Evolutionary conservation across 2,888 invertebrate species (phyloP).

Genomic region (Habroteleia sp.): DNA sequence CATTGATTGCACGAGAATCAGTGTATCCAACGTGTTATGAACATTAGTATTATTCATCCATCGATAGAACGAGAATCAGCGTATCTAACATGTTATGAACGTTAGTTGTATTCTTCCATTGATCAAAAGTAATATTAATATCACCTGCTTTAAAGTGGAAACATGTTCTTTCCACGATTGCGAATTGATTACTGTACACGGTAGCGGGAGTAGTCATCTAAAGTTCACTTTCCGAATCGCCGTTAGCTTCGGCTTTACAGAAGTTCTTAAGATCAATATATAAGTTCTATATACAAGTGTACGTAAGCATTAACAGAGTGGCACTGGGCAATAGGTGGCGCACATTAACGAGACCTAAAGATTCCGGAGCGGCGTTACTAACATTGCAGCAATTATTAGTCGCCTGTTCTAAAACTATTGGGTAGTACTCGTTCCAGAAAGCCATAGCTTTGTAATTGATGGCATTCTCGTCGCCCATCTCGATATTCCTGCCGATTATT

Average conservation of each 20-base stretch:
- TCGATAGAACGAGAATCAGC: too few species aligned
- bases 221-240: constrained; percentile 12
- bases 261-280: too few species aligned
- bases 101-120: too few species aligned
- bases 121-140: too few species aligned
- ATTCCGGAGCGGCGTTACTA: constrained; percentile 68
- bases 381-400: constrained; percentile 87
- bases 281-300: constrained; percentile 46
- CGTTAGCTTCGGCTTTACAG: constrained; percentile 4
- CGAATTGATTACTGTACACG: too few species aligned
- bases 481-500: constrained; percentile 89
- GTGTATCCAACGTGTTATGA: too few species aligned
- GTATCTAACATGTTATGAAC: too few species aligned
- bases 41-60: too few species aligned
- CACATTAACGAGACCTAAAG: constrained; percentile 5
- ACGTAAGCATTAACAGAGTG: constrained; percentile 45
- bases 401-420: constrained; percentile 87
- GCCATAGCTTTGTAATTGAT: constrained; percentile 89
- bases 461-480: constrained; percentile 86
- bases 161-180: too few species aligned
- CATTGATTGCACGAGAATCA: too few species aligned
- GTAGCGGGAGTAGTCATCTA: too few species aligned
- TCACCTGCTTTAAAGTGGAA: too few species aligned
- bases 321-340: constrained; percentile 47
- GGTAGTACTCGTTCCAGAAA: constrained; percentile 93